Evolutionary conservation across 2,888 invertebrate genomes (phyloP), one percentile per base, ranked within the genome.

Genomic region (Chorisops tibialis): DNA sequence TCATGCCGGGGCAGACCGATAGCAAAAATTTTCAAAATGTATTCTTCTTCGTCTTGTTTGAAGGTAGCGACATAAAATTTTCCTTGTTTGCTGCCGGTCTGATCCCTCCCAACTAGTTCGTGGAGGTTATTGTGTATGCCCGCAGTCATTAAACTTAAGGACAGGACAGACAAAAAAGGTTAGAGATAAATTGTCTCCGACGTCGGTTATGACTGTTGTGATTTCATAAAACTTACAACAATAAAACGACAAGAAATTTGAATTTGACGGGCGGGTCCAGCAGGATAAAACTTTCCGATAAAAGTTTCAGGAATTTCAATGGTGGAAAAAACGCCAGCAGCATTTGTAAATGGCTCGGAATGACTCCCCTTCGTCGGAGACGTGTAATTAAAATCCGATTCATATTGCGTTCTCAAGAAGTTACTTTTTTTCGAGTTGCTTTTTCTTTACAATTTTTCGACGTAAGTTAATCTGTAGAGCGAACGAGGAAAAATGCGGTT

Each of bases 191-290:
- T 56, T 56, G 14, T 56, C 24, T 18, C 41, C 24, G n/a, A 2
- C 45, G 56, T 18, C 12, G 43, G 19, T 45, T 43, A 30, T 56
- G 35, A 12, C 45, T 30, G 43, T 56, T 43, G 56, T 56, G 43
- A 63, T 63, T 59, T 51, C 59, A 63, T 59, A 45, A 41, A 61
- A 39, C 51, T 43, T 43, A 51, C 37, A 51, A 59, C 39, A 56
- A 56, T 59, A 50, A 43, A 59, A 58, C 41, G 50, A 35, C 59
- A 63, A 63, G 62, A 51, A 63, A 63, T 63, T 63, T 58, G 51
- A 63, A 59, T 52, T 24, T 43, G 45, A 59, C 19, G 38, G 16
- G 9, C 43, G 54, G 39, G 11, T 47, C 4, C 22, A 16, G 43
- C 22, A 7, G 16, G 56, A 45, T 56, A 30, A 43, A 24, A 43